A percentile compares a stretch with the other conserved stretches of the same genome.
Evolutionary conservation across 2,797 vertebrate species (phyloP).

Genomic region (Macroramphosus scolopax): DNA sequence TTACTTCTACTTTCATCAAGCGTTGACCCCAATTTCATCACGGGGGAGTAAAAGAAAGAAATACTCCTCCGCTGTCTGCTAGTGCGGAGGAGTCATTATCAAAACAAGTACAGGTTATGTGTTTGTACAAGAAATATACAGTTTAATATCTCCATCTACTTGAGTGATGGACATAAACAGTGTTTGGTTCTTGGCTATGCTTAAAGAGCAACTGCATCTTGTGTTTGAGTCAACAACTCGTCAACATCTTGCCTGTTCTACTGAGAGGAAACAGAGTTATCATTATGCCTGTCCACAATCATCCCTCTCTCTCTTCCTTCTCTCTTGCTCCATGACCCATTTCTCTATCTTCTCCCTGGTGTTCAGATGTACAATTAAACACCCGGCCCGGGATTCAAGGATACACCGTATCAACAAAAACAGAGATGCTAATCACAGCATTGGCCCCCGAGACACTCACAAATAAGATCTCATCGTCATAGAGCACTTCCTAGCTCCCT

Average conservation of each 20-base stretch:
- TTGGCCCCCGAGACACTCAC: slow-evolving; percentile 22
- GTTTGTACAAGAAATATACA: no score
- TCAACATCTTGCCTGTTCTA: no score
- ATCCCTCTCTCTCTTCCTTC: neutral
- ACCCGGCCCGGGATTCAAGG: slow-evolving; percentile 21
- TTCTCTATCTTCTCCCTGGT: slow-evolving; percentile 25
- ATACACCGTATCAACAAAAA: slow-evolving; percentile 47
- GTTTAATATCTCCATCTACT: no score
- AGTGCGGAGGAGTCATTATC: neutral
- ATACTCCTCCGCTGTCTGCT: neutral
- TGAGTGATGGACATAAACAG: no score
- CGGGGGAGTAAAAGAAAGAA: neutral
- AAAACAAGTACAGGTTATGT: no score
- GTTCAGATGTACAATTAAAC: slow-evolving; percentile 23
- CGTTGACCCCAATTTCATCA: slow-evolving; percentile 14
- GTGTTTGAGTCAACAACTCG: no score
- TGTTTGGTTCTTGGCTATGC: no score
- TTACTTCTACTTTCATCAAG: slow-evolving; percentile 18
- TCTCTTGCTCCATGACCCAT: slow-evolving; percentile 27
- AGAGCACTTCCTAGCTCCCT: no score
- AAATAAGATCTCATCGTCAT: no score
- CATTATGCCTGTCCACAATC: slow-evolving; percentile 13
- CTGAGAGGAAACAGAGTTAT: no score
- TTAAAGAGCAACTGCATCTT: no score
- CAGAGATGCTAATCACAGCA: slow-evolving; percentile 47